Evolutionary conservation across 2,113 vertebrate species (phyloP).

Genomic region (Tinamus guttatus): DNA sequence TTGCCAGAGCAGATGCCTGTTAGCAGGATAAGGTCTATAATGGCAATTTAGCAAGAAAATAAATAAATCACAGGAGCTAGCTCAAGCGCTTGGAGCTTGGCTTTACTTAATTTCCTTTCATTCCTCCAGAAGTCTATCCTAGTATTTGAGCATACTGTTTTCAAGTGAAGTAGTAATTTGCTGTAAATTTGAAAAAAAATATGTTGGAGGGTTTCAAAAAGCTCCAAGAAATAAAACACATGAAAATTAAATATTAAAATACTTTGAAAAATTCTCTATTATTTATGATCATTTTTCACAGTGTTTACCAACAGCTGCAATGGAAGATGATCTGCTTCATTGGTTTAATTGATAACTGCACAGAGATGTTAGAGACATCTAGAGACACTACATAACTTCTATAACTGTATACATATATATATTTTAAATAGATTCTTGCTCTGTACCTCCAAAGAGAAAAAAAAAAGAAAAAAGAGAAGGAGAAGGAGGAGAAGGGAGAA

Average conservation of each 20-base stretch:
- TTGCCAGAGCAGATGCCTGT: conserved; percentile 16
- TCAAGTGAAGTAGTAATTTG: not conserved
- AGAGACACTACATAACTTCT: too few species aligned
- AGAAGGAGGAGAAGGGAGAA: too few species aligned
- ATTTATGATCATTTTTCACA: not conserved
- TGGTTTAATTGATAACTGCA: not conserved
- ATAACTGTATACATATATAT: too few species aligned
- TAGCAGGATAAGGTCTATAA: not conserved
- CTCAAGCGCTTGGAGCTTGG: not conserved
- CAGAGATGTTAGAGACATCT: too few species aligned
- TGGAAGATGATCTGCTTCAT: not conserved
- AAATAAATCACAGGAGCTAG: not conserved
- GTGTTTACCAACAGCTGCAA: not conserved
- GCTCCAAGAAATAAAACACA: not conserved
- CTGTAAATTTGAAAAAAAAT: not conserved
- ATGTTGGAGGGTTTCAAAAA: not conserved
- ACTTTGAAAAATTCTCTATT: not conserved
- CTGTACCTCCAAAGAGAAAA: not conserved
- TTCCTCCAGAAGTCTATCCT: not conserved
- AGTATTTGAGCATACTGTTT: not conserved
- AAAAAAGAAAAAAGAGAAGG: not conserved
- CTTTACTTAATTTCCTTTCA: not conserved
- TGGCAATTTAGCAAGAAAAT: not conserved
- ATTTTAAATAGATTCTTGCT: not conserved
- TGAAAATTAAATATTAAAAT: not conserved